These are phyloP conservation scores for Drosophila ficusphila DNA, from an alignment of 1,140 invertebrate species.

Conservation along the genomic window DNA sequence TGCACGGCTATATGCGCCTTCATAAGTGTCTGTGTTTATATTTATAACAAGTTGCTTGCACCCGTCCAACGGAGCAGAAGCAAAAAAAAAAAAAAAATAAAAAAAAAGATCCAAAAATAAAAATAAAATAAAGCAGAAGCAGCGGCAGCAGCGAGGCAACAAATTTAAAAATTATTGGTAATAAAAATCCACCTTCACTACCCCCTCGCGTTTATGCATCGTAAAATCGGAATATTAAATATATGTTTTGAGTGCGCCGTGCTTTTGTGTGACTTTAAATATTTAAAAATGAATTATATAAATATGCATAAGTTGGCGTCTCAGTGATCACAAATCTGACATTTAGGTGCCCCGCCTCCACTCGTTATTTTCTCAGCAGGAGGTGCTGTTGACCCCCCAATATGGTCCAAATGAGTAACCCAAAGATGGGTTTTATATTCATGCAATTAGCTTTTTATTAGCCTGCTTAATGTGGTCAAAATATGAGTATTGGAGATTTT, in stretches of 20 bases:
- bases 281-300: constrained; percentile 79
- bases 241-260: constrained; percentile 59
- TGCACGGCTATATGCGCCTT: constrained; percentile 29
- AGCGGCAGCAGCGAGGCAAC: constrained; percentile 52
- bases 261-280: constrained; percentile 62
- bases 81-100: constrained; percentile 1
- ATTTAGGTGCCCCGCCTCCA: constrained; percentile 51
- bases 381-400: constrained; percentile 31
- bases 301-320: constrained; percentile 75
- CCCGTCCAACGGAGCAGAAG: constrained; percentile 57
- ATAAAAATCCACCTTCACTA: constrained; percentile 75
- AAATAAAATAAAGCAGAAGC: constrained; percentile 20
- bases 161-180: constrained; percentile 82
- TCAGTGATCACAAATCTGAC: constrained; percentile 72
- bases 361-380: constrained; percentile 10
- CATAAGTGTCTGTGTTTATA: constrained; percentile 71
- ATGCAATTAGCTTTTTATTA: constrained; percentile 67
- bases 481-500: neutral
- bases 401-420: constrained; percentile 36
- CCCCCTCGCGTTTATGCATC: constrained; percentile 63
- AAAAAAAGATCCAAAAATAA: constrained; percentile 9
- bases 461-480: constrained; percentile 13
- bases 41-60: constrained; percentile 81
- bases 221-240: constrained; percentile 79
- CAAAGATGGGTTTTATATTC: constrained; percentile 62